Evolutionary conservation across 2,113 vertebrate species (phyloP).

Genomic region (Sapajus apella): DNA sequence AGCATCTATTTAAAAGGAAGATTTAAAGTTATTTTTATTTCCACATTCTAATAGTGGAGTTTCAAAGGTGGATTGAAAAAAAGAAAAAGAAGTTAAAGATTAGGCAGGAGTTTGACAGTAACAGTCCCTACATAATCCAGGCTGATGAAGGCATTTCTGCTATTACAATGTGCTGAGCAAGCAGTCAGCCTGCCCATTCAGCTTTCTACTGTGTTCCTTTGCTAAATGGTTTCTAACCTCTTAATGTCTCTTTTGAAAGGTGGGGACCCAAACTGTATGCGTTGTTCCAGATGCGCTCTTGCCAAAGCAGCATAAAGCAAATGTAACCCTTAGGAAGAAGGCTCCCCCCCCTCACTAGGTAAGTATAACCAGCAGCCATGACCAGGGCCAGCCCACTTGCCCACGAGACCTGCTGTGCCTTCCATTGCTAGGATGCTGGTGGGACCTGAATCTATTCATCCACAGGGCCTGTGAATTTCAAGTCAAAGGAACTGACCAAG

Average conservation of each 20-base stretch:
- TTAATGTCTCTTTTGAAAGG: conserved; percentile 73
- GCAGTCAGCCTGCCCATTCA: rapidly evolving
- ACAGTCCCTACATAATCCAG: rapidly evolving
- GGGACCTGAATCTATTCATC: too few relatives aligned
- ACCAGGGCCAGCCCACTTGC: background rate
- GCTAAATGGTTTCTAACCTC: conserved; percentile 57
- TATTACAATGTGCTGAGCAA: background rate
- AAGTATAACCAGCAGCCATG: background rate
- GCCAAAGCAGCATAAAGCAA: conserved; percentile 77
- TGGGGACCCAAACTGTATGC: conserved; percentile 80
- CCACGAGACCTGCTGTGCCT: background rate
- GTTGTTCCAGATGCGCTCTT: conserved; percentile 77
- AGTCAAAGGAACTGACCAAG: background rate
- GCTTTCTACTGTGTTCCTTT: background rate
- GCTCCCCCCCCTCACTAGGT: conserved; percentile 19
- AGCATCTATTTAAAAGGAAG: background rate
- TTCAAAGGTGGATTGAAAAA: background rate
- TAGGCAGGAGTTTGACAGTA: background rate
- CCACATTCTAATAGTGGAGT: background rate
- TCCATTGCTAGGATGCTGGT: background rate
- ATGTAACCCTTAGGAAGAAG: conserved; percentile 57
- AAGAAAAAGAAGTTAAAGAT: background rate
- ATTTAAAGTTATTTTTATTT: background rate
- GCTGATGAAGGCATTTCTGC: background rate
- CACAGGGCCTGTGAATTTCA: background rate